Evolutionary conservation across 2,888 invertebrate species (phyloP).

Genomic region (Agrochola lychnidis): DNA sequence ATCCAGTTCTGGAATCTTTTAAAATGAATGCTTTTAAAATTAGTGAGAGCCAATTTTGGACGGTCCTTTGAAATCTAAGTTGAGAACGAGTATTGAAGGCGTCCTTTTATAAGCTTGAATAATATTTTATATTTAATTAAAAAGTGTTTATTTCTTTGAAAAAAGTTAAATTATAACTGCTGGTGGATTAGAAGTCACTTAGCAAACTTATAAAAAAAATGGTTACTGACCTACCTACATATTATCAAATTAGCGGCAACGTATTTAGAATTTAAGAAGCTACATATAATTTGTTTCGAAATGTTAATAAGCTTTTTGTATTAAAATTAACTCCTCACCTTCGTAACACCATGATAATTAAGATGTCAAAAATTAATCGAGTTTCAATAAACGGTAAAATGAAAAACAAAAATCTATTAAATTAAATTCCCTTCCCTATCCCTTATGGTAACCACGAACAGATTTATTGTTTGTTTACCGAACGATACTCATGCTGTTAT

Average conservation of each 20-base stretch:
- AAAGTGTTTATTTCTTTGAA: neutral
- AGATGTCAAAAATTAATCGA: neutral
- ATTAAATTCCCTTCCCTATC: constrained; percentile 35
- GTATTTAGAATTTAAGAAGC: neutral
- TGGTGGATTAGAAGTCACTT: neutral
- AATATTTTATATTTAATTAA: neutral
- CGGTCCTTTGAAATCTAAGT: constrained; percentile 10
- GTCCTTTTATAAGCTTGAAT: neutral
- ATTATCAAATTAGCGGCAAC: neutral
- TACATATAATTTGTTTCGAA: neutral
- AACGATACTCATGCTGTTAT: constrained; percentile 9
- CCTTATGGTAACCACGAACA: constrained; percentile 19
- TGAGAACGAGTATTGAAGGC: neutral
- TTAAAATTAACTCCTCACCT: neutral
- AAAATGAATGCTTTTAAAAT: constrained; percentile 36
- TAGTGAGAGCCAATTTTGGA: constrained; percentile 24
- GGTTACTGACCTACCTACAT: neutral
- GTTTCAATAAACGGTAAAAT: neutral
- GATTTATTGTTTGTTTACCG: constrained; percentile 61
- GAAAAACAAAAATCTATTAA: neutral
- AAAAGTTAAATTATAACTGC: neutral
- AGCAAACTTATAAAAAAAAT: neutral
- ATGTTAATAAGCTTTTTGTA: neutral
- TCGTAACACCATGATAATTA: neutral
- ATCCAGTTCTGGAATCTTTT: constrained; percentile 35